Conservation (phyloP, 2,113 vertebrate genomes). For the Xiphophorus couchianus region DNA sequence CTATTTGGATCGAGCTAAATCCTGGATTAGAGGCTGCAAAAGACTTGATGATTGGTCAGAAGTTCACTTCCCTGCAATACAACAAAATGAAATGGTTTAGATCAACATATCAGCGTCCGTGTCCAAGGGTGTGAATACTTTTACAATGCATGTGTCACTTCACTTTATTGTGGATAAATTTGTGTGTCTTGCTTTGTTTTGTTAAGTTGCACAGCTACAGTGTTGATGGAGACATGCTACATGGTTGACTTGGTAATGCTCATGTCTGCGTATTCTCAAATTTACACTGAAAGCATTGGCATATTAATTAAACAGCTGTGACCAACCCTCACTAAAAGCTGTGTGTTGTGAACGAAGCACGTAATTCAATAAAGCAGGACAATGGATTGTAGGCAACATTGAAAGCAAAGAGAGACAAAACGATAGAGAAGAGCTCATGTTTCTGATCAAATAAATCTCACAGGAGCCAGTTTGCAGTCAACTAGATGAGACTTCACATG, state of each 20-base stretch:
- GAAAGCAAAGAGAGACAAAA: slow-evolving; percentile 16
- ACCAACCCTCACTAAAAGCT: slow-evolving; percentile 54
- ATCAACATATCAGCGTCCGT: too few relatives aligned
- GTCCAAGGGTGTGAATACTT: too few relatives aligned
- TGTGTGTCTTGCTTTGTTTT: not conserved
- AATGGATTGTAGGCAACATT: slow-evolving; percentile 45
- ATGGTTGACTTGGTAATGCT: slow-evolving; percentile 10
- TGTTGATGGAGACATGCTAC: slow-evolving; percentile 12
- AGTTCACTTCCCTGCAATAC: not conserved
- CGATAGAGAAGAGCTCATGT: slow-evolving; percentile 14
- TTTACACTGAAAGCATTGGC: slow-evolving; percentile 59
- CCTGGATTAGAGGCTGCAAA: not conserved
- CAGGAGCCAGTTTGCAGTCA: slow-evolving; percentile 12
- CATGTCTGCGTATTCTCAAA: slow-evolving; percentile 54
- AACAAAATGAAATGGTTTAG: too few relatives aligned
- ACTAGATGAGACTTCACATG: slow-evolving; percentile 15
- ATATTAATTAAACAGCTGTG: slow-evolving; percentile 50
- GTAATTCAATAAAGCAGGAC: slow-evolving; percentile 51
- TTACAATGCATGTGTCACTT: not conserved
- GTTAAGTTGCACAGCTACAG: not conserved
- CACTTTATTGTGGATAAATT: not conserved
- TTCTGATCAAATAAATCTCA: slow-evolving; percentile 41
- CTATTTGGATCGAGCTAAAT: not conserved
- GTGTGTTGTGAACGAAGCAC: slow-evolving; percentile 28
- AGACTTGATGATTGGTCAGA: not conserved